Conservation (phyloP, 2,113 vertebrate genomes). For the Struthio camelus region DNA sequence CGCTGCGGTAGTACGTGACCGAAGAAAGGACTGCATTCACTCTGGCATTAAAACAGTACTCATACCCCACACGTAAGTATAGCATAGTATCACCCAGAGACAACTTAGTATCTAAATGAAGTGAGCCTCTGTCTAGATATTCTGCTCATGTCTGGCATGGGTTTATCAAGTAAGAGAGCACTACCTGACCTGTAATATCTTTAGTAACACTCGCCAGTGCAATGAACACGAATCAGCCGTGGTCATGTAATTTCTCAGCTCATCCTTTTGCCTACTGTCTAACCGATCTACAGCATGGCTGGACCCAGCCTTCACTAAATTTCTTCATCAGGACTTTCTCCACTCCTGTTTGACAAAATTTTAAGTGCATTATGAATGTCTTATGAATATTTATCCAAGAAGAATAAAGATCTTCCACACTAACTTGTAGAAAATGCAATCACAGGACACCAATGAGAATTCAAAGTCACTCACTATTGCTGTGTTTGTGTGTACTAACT, state of each 20-base stretch:
- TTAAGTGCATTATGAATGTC: not conserved
- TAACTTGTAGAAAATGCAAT: not conserved
- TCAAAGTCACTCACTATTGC: not conserved
- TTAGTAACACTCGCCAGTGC: not conserved
- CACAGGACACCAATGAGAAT: not conserved
- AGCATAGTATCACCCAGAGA: not conserved
- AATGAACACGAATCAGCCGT: not conserved
- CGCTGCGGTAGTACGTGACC: not conserved
- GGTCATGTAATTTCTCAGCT: not conserved
- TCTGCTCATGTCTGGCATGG: not conserved
- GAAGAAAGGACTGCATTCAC: not conserved
- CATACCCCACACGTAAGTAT: accelerated
- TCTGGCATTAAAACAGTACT: not conserved
- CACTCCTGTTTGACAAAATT: not conserved
- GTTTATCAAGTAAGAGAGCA: not conserved
- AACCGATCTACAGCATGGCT: not conserved
- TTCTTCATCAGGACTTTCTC: not conserved
- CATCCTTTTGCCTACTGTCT: not conserved
- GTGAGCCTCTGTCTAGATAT: not conserved
- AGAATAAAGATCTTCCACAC: not conserved
- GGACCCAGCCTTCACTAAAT: not conserved
- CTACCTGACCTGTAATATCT: too few species aligned
- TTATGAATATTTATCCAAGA: not conserved
- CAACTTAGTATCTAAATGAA: not conserved
- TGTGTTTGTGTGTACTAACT: not conserved